Conservation (phyloP, 2,888 invertebrate species). For the Leistus spinibarbis region DNA sequence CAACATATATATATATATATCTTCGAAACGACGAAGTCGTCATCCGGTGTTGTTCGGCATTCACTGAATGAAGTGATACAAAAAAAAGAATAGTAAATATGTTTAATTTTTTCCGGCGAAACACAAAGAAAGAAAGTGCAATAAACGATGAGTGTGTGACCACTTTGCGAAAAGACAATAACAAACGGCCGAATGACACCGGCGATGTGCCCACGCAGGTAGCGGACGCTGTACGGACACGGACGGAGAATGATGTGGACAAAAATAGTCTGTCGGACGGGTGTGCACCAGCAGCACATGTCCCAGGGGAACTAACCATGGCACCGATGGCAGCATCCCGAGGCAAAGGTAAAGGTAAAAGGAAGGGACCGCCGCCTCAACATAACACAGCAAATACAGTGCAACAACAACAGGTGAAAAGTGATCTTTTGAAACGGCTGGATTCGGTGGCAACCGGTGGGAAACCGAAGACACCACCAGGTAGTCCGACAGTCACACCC, state of each 20-base stretch:
- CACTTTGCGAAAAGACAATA: constrained; percentile 3
- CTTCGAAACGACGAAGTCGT: background rate
- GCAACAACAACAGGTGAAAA: background rate
- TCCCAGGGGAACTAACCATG: constrained; percentile 3
- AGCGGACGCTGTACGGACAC: constrained; percentile 2
- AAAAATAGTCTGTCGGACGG: constrained; percentile 22
- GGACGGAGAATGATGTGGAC: constrained; percentile 12
- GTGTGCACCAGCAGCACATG: background rate
- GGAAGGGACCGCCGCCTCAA: background rate
- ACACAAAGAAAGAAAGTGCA: constrained; percentile 17
- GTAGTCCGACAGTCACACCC: background rate
- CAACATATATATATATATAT: too few species aligned
- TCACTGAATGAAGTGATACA: too few species aligned
- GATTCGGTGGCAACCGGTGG: too few species aligned
- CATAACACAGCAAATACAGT: background rate
- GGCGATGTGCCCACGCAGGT: background rate
- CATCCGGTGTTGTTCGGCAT: background rate
- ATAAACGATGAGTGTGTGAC: background rate
- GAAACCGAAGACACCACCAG: background rate
- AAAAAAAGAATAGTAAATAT: background rate
- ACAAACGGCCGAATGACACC: background rate
- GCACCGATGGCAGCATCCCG: constrained; percentile 19
- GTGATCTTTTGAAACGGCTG: too few species aligned
- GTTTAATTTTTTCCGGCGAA: constrained; percentile 30
- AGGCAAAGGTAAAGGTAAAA: constrained; percentile 26